Evolutionary conservation across 2,888 invertebrate genomes (phyloP), one percentile per base, ranked within the genome.

Genomic region (Ennomos quercinarius): DNA sequence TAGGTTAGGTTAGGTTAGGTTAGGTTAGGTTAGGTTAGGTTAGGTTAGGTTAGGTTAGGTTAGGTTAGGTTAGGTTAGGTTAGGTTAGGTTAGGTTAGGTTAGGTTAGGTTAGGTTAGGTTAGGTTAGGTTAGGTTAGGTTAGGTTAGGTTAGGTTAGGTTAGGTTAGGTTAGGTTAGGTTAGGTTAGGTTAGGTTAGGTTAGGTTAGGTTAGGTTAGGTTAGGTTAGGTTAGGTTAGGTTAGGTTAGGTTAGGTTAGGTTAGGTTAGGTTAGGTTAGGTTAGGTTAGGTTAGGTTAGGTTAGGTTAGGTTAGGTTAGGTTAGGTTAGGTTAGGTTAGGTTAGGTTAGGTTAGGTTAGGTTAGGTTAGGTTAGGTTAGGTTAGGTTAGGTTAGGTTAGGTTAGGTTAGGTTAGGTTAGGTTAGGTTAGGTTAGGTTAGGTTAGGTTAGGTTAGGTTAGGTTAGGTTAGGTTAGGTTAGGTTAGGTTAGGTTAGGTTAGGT

Each of bases 241-340:
- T 45, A 47, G 47, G 47, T 47, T 47, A 56, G 58, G 58, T 58
- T 58, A 58, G 58, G 58, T 58, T 56, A 47, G 47, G 47, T 48
- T 48, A 48, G 48, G 48, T 48, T 48, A 48, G 48, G 48, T 48
- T 48, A 48, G 48, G 47, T 47, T 47, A 47, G 47, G 47, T 47
- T 47, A 47, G 47, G 47, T 47, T 47, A 47, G 47, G 47, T 47
- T 47, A 47, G 47, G 47, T 47, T 47, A 47, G 47, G 47, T 47
- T 47, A 47, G 47, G 47, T 48, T 48, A 48, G 48, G 48, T 48
- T 48, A 48, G 48, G 48, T 48, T 48, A 48, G 48, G 48, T 48
- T 48, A 48, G 48, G 47, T 47, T 47, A 47, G 47, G 47, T 47
- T 37, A 38, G 47, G 37, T 47, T 37, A 38, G 47, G 37, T 47